A percentile compares a stretch with the other conserved stretches of the same genome.
phyloP scores from a whole-genome alignment of 2,113 vertebrate species.

The Pithys albifrons region DNA sequence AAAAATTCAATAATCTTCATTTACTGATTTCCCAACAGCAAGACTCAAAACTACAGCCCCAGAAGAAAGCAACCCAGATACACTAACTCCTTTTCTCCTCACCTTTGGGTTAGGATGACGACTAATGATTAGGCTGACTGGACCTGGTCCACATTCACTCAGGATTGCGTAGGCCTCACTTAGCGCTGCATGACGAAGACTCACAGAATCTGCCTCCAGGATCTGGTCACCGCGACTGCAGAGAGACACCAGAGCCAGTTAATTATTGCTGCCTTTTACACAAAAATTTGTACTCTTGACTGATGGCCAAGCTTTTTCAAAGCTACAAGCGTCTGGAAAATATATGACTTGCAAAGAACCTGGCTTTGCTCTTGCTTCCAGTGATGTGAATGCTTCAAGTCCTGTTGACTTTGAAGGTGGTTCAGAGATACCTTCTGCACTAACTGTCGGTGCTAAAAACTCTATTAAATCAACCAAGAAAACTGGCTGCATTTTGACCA shows the following conservation, averaged over 20 bases:
- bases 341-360: not conserved
- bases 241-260: not conserved
- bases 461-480: not conserved
- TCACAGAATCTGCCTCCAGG: slow-evolving; percentile 91
- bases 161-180: slow-evolving; percentile 93
- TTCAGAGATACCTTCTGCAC: not conserved
- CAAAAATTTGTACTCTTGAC: not conserved
- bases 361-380: not conserved
- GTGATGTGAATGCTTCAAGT: not conserved
- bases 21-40: not conserved
- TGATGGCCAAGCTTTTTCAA: not conserved
- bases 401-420: not conserved
- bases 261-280: not conserved
- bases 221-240: slow-evolving; percentile 93
- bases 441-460: not conserved
- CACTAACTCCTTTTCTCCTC: not conserved
- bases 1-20: not conserved
- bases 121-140: slow-evolving; percentile 92
- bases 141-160: slow-evolving; percentile 93
- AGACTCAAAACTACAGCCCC: not conserved
- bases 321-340: not conserved
- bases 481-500: not conserved
- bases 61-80: not conserved
- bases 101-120: slow-evolving; percentile 96
- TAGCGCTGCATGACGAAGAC: slow-evolving; percentile 87